These are phyloP conservation scores for Brachionus asplanchnoidis DNA, from an alignment of 1,140 invertebrate genomes.

Conservation along the genomic window DNA sequence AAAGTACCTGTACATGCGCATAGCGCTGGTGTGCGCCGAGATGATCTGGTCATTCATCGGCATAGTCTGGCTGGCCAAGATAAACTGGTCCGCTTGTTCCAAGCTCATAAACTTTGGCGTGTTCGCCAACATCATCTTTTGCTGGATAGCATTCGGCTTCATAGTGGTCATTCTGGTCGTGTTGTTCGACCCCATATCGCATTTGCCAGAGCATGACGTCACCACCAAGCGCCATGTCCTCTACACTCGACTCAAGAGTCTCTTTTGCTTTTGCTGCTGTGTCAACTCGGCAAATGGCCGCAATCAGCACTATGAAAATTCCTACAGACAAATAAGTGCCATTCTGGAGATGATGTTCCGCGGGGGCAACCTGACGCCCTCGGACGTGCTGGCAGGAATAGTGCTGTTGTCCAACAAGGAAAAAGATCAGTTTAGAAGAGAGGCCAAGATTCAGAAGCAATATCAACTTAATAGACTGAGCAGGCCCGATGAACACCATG, in stretches of 20 bases:
- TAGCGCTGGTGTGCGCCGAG: not conserved
- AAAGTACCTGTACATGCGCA: not conserved
- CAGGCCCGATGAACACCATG: not conserved
- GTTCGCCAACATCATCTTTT: conserved; percentile 1
- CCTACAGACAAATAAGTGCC: conserved; percentile 23
- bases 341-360: conserved; percentile 18
- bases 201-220: conserved; percentile 18
- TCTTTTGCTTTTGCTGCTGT: conserved; percentile 16
- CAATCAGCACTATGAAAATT: conserved; percentile 25
- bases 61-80: not conserved
- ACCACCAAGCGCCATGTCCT: not conserved
- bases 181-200: conserved; percentile 20
- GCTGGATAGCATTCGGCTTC: not conserved
- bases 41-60: conserved; percentile 8
- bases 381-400: conserved; percentile 13
- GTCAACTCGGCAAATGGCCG: not conserved
- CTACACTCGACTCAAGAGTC: conserved; percentile 9
- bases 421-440: conserved; percentile 31
- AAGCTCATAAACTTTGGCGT: not conserved
- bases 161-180: not conserved
- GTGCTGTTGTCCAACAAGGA: not conserved
- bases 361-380: conserved; percentile 14
- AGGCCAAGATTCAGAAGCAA: not conserved
- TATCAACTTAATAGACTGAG: not conserved
- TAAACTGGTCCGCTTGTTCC: not conserved